Base-by-base conservation (phyloP, 2,113 vertebrate species). In the Phocoena sinus region DNA sequence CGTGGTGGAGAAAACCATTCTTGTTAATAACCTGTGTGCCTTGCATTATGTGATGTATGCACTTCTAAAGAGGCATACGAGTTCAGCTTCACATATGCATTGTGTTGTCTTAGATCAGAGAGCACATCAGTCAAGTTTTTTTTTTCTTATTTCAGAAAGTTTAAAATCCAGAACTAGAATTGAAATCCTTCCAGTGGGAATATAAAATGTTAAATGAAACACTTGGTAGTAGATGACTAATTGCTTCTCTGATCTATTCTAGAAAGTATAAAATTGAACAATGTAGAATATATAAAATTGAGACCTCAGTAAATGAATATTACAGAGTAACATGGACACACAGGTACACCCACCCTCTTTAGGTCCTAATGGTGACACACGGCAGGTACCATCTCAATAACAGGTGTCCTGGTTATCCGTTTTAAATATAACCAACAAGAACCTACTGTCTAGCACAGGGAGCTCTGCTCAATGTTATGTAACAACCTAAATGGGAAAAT, bases 11-110 rank as follows among this genome's bases (percentile, higher is more conserved):
- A 58, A 50, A 53, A 14, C 63, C 21, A 3, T 15, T 67, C 81
- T 74, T 47, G 71, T 25, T n/a, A 21, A 10, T 21, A 25, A 56
- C 15, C 36, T 63, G 25, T 21, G 38, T 63, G 36, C 80, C 38
- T 63, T 5, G 20, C 2, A 0, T 36, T 28, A 36, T 3, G 1
- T 33, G 21, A 90, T 5, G 8, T 10, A 6, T 23, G 50, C n/a
- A 0, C 63, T 77, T 41, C 79, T 71, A 4, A 53, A 28, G 38
- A 79, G 23, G 21, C 4, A 8, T 1, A 4, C 15, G 67, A 87
- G 28, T 65, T 36, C 82, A 70, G 89, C 41, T 86, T 71, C 33
- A 50, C 25, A 12, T 14, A 50, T 4, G 2, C 36, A 8, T 3
- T 25, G n/a, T 44, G 33, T 28, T 53, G 38, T 68, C 56, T 94